A percentile compares a stretch with the other conserved stretches of the same genome.
Conservation (phyloP, 2,888 invertebrate species). For the Erpobdella octoculata region DNA sequence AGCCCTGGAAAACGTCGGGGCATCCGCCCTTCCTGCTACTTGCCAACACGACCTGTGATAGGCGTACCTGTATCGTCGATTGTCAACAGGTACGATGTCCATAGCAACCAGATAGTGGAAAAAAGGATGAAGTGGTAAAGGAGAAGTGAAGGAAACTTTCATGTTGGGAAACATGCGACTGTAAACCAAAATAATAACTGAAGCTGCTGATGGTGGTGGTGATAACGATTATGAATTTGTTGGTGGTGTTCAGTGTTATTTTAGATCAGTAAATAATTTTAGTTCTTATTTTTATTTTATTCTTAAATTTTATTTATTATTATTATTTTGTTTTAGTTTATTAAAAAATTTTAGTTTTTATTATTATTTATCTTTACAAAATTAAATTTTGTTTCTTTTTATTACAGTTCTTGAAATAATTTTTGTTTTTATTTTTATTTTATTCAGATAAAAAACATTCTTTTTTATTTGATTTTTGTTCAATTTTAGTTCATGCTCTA, state of each 20-base stretch:
- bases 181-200: conserved; percentile 37
- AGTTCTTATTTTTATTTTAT: no score
- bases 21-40: conserved; percentile 91
- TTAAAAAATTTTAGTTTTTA: not conserved
- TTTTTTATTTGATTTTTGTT: no score
- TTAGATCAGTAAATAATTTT: no score
- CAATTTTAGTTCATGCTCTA: no score
- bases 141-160: conserved; percentile 52
- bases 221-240: no score
- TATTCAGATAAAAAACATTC: no score
- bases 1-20: conserved; percentile 78
- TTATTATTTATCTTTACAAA: no score
- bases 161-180: conserved; percentile 93
- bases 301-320: no score
- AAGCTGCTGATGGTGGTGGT: not conserved
- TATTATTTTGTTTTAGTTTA: not conserved
- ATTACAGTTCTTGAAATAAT: no score
- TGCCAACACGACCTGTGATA: conserved; percentile 97
- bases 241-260: no score
- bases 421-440: no score
- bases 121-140: conserved; percentile 73
- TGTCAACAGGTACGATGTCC: conserved; percentile 93
- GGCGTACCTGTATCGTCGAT: conserved; percentile 82
- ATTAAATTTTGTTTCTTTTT: no score
- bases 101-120: conserved; percentile 67